Conservation (phyloP, 2,888 invertebrate genomes). For the Opisthograptis luteolata region DNA sequence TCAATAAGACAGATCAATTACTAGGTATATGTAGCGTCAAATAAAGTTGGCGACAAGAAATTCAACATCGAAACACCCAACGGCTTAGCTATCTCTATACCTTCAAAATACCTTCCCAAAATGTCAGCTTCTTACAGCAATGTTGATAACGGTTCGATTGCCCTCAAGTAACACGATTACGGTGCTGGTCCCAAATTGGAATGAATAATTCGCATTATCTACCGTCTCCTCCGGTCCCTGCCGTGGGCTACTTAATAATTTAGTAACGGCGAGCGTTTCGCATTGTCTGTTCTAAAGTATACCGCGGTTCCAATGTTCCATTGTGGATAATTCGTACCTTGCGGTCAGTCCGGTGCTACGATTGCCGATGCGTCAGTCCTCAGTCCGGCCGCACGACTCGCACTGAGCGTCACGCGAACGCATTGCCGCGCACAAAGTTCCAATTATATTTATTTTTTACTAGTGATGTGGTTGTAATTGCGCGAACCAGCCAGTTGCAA, state of each 20-base stretch:
- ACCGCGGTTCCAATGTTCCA: conserved; percentile 30
- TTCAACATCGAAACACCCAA: no score
- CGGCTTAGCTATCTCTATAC: no score
- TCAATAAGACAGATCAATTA: no score
- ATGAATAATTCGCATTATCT: conserved; percentile 33
- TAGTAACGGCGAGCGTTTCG: conserved; percentile 66
- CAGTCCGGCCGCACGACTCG: conserved; percentile 67
- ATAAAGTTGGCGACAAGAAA: no score
- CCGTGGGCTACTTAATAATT: conserved; percentile 65
- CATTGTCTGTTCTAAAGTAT: conserved; percentile 45
- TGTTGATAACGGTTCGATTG: no score
- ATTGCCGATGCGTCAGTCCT: conserved; percentile 69
- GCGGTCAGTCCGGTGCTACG: conserved; percentile 52
- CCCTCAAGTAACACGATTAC: no score
- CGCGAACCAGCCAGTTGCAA: conserved; percentile 29
- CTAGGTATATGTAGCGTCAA: no score
- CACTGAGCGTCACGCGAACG: conserved; percentile 53
- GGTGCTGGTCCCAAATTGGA: not conserved
- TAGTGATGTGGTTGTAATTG: conserved; percentile 39
- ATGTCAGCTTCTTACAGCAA: no score
- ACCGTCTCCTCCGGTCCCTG: conserved; percentile 29
- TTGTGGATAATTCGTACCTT: conserved; percentile 68
- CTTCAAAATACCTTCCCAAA: no score
- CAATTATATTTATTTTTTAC: conserved; percentile 41
- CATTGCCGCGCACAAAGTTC: conserved; percentile 42